A percentile compares a stretch with the other conserved stretches of the same genome.
phyloP scores from a whole-genome alignment of 2,113 vertebrate genomes.

The Pteruthius melanotis region DNA sequence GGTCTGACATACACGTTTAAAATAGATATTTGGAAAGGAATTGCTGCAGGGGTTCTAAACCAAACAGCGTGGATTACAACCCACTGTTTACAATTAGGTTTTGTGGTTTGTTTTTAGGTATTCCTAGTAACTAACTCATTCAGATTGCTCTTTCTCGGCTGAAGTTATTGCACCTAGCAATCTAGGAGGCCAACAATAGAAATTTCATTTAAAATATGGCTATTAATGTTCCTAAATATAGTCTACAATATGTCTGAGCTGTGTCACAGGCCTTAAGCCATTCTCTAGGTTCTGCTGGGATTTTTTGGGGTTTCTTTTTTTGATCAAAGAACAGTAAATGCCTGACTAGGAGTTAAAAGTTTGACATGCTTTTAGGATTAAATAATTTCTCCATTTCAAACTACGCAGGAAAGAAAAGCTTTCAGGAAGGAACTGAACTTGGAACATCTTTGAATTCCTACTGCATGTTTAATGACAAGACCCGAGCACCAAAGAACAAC shows the following conservation, averaged over 20 bases:
- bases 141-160: neutral
- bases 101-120: conserved; percentile 31
- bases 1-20: neutral
- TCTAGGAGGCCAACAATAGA: neutral
- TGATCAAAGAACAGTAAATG: neutral
- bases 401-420: neutral
- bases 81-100: conserved; percentile 33
- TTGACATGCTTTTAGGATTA: neutral
- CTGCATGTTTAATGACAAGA: neutral
- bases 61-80: neutral
- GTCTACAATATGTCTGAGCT: neutral
- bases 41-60: neutral
- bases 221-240: conserved; percentile 2
- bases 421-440: neutral
- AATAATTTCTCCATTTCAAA: neutral
- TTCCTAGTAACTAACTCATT: conserved; percentile 53
- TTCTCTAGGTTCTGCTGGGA: neutral
- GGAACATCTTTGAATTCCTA: neutral
- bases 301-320: neutral
- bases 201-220: neutral
- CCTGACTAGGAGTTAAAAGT: neutral
- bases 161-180: conserved; percentile 13
- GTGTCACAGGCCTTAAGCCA: neutral
- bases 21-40: conserved; percentile 26
- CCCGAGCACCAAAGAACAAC: neutral